Evolutionary conservation across 2,113 vertebrate species (phyloP).

Genomic region (Oreamnos americanus): DNA sequence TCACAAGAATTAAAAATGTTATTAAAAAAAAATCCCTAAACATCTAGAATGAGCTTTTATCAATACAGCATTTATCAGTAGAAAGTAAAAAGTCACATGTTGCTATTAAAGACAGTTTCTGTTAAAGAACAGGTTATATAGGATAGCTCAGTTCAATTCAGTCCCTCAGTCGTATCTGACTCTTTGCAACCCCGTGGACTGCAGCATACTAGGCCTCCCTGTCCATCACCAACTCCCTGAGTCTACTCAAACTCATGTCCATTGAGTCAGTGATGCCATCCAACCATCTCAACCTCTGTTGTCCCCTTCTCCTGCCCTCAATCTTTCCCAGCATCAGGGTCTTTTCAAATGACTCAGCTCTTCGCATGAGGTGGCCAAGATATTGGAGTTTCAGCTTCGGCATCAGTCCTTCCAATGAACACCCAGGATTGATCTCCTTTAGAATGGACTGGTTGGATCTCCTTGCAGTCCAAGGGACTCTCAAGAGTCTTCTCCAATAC

Average conservation of each 20-base stretch:
- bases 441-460: neutral
- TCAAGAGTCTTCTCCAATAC: neutral
- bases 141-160: neutral
- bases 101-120: neutral
- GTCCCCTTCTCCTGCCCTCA: neutral
- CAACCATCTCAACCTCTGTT: neutral
- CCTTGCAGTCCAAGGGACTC: neutral
- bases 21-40: neutral
- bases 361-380: neutral
- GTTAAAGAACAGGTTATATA: neutral
- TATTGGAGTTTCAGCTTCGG: neutral
- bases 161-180: fast-evolving
- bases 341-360: neutral
- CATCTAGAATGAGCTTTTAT: neutral
- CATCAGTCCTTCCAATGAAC: neutral
- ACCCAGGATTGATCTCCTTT: neutral
- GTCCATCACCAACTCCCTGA: fast-evolving
- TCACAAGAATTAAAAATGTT: neutral
- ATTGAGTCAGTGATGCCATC: neutral
- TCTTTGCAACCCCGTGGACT: neutral
- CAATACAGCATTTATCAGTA: neutral
- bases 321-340: neutral
- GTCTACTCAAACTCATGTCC: neutral
- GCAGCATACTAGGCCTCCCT: neutral
- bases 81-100: neutral